Evolutionary conservation across 2,113 vertebrate genomes (phyloP), one percentile per base, ranked within the genome.

Genomic region (Pitta sordida): DNA sequence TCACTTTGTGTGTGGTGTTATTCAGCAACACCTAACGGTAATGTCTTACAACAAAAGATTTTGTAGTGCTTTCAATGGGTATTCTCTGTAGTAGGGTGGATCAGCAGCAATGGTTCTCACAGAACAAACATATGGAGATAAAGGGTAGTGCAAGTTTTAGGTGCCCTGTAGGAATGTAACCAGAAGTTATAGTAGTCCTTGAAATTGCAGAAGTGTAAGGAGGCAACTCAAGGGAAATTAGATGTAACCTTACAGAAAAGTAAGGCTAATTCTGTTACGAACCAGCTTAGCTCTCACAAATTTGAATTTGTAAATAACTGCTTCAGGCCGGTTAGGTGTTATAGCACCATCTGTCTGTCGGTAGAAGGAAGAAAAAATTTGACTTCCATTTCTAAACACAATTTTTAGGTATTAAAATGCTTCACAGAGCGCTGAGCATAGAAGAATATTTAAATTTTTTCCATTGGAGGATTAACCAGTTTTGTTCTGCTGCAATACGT

Each of bases 291-390:
- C 15, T 58, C 11, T 49, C 30, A 48, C 27, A 79, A 55, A 73
- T 71, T 43, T 18, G 8, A 26, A 44, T 63, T 74, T 88, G 51
- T 51, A n/a, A 84, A 39, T 15, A 48, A 60, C 26, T 34, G 19
- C 17, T 71, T 43, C 62, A 43, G 58, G 30, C 22, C 36, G 10
- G 55, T 71, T 39, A 84, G 53, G 78, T 81, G 9, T 63, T 59
- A 24, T 10, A 87, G 73, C 74, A 74, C 93, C 62, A 86, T 94
- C 91, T 95, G 62, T 95, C 84, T 95, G 74, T 93, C 0, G 5
- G 64, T 15, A 84, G 58, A 83, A 73, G 75, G 78, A 90, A 82
- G 62, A 69, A 58, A 78, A 44, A 34, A 5, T 4, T 4, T 29
- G 6, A 5, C 7, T 71, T 69, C 23, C 0, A 23, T 86, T 90